Conservation (phyloP, 1,140 invertebrate species). For the Thaumatotibia leucotreta region DNA sequence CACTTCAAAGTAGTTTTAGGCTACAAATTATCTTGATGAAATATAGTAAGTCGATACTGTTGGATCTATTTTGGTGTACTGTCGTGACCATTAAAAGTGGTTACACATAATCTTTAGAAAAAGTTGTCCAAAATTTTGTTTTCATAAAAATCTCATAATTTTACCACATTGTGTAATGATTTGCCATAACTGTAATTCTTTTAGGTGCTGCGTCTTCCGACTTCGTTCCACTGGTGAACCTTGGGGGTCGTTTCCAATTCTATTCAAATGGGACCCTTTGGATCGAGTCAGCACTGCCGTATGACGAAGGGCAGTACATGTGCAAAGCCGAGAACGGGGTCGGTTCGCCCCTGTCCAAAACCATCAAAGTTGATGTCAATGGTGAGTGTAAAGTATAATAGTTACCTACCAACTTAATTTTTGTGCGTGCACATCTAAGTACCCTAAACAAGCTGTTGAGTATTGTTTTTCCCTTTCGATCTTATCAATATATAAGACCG, state of each 20-base stretch:
- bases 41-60: too few relatives aligned
- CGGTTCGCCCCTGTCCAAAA: conserved; percentile 83
- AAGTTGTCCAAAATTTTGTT: background rate
- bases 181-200: background rate
- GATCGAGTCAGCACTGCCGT: conserved; percentile 81
- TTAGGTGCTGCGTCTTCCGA: conserved; percentile 61
- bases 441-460: too few relatives aligned
- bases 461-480: too few relatives aligned
- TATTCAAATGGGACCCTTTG: conserved; percentile 82
- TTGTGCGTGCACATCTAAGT: too few relatives aligned
- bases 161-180: too few relatives aligned
- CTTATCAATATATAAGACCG: too few relatives aligned
- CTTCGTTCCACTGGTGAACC: conserved; percentile 77
- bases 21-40: too few relatives aligned
- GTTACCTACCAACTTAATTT: too few relatives aligned
- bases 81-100: background rate
- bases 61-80: background rate
- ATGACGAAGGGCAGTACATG: conserved; percentile 87
- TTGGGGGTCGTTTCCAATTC: conserved; percentile 78
- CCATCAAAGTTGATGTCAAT: conserved; percentile 84
- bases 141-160: too few relatives aligned
- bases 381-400: too few relatives aligned
- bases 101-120: too few relatives aligned
- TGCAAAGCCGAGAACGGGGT: conserved; percentile 89
- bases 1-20: too few relatives aligned